These are phyloP conservation scores for Campoplex nolae DNA, from an alignment of 2,888 invertebrate species.

Conservation along the genomic window DNA sequence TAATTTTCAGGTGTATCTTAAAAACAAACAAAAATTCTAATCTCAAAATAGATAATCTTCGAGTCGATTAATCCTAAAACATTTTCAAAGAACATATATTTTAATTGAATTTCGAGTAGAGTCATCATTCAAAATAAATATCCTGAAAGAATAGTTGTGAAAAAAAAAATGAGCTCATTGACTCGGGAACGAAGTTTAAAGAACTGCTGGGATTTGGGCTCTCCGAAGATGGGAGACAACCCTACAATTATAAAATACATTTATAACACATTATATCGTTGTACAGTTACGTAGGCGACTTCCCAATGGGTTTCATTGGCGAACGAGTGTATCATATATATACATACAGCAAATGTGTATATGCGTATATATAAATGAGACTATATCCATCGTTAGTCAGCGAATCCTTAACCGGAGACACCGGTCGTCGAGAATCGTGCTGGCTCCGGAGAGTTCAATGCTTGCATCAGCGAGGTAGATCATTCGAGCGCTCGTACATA, in stretches of 20 bases:
- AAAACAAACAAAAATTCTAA: background rate
- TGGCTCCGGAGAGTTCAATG: slow-evolving; percentile 79
- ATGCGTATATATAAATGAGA: background rate
- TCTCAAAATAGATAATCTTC: background rate
- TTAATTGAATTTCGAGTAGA: background rate
- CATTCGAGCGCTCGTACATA: slow-evolving; percentile 44
- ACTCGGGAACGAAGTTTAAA: slow-evolving; percentile 4
- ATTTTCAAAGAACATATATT: background rate
- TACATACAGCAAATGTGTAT: background rate
- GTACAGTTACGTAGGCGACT: slow-evolving; percentile 69
- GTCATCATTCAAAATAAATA: background rate
- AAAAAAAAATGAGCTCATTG: slow-evolving; percentile 1
- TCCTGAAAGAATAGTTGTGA: background rate
- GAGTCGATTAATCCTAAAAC: background rate
- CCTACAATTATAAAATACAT: slow-evolving; percentile 28
- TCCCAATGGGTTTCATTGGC: slow-evolving; percentile 51
- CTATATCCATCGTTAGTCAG: slow-evolving; percentile 52
- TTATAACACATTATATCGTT: slow-evolving; percentile 36
- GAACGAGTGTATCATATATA: background rate
- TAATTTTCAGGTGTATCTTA: background rate
- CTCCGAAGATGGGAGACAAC: background rate
- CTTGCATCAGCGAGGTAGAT: slow-evolving; percentile 78
- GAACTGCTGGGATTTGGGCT: background rate
- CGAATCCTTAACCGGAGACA: slow-evolving; percentile 76
- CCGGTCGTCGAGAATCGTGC: slow-evolving; percentile 70